A percentile compares a stretch with the other conserved stretches of the same genome.
phyloP scores from a whole-genome alignment of 2,888 invertebrate species.

The Ormia ochracea region DNA sequence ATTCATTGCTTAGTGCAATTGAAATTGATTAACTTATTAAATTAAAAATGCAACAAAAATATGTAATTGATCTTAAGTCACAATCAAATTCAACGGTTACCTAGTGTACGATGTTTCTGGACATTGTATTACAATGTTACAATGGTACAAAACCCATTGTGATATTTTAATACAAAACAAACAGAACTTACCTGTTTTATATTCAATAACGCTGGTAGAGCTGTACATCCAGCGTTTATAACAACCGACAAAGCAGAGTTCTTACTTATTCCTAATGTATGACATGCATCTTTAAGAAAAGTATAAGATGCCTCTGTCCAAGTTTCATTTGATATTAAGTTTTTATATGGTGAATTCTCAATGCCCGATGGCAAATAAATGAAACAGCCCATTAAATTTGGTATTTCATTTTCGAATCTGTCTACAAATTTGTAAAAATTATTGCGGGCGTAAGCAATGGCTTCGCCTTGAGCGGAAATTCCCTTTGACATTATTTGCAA shows the following conservation, averaged over 20 bases:
- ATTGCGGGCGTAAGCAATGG: conserved; percentile 89
- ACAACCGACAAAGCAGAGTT: conserved; percentile 94
- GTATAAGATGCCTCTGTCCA: conserved; percentile 90
- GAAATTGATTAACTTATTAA: no score
- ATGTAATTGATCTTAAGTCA: no score
- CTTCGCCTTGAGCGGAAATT: conserved; percentile 84
- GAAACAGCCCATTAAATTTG: conserved; percentile 90
- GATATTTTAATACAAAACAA: not conserved
- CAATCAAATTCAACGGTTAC: no score
- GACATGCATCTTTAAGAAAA: conserved; percentile 94
- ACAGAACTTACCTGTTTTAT: conserved; percentile 82
- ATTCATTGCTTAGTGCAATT: no score
- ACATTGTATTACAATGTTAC: no score
- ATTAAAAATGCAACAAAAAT: no score
- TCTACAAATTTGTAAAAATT: conserved; percentile 89
- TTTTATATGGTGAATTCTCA: conserved; percentile 86
- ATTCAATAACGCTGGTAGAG: conserved; percentile 95
- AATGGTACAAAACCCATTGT: no score
- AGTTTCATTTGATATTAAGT: conserved; percentile 84
- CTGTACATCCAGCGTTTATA: conserved; percentile 93
- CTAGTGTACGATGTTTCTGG: no score
- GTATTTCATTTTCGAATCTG: conserved; percentile 88
- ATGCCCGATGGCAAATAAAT: conserved; percentile 88
- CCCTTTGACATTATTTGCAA: conserved; percentile 79
- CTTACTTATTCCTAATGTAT: conserved; percentile 90